Conservation (phyloP, 2,113 vertebrate species). For the Menura novaehollandiae region DNA sequence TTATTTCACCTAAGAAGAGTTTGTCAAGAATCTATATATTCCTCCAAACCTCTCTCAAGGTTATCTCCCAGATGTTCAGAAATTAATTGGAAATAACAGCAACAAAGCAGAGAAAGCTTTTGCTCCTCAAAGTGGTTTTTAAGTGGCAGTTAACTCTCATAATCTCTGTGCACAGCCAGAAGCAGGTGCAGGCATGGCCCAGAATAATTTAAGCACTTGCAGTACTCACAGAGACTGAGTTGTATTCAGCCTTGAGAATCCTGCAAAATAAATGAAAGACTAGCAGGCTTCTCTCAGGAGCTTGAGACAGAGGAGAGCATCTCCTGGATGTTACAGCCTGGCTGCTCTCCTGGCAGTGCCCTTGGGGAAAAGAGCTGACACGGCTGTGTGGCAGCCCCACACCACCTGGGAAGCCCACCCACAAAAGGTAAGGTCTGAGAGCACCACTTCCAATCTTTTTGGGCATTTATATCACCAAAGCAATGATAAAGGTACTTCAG, state of each 20-base stretch:
- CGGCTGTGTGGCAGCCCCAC: rapidly evolving
- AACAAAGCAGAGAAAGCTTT: neutral
- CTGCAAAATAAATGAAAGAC: neutral
- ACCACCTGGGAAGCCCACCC: neutral
- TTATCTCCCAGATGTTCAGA: neutral
- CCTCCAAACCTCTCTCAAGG: neutral
- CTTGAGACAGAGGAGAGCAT: neutral
- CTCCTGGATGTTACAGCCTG: neutral
- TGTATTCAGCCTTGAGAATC: neutral
- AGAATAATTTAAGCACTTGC: neutral
- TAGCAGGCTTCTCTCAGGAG: neutral
- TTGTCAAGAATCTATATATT: neutral
- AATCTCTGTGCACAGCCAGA: neutral
- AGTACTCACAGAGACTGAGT: neutral
- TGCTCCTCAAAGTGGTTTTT: neutral
- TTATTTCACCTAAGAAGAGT: neutral
- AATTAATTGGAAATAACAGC: neutral
- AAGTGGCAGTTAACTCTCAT: neutral
- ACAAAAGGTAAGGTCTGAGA: neutral
- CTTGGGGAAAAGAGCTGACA: neutral
- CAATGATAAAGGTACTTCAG: neutral
- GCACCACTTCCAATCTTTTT: neutral
- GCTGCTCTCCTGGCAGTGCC: neutral
- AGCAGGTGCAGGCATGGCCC: neutral
- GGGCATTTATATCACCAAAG: neutral